These are phyloP conservation scores for Tenthredo mesomela DNA, from an alignment of 2,888 invertebrate species.

Conservation along the genomic window DNA sequence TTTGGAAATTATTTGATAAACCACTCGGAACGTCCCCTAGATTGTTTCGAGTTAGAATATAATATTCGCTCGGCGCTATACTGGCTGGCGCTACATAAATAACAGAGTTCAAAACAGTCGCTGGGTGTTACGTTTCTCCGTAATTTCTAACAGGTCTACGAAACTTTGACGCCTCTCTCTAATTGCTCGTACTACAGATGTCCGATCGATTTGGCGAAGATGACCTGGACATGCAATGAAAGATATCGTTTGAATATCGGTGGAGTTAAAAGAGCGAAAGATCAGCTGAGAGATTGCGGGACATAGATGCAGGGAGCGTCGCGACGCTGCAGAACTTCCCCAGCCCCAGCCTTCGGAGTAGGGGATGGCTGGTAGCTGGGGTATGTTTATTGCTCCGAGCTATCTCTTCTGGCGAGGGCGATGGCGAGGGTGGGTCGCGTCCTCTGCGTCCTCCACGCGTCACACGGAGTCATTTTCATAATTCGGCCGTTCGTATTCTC, in stretches of 20 bases:
- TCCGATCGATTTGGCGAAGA: background rate
- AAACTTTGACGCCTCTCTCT: background rate
- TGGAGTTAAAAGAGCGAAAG: background rate
- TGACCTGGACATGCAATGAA: background rate
- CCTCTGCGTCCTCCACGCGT: constrained; percentile 68
- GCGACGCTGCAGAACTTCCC: constrained; percentile 43
- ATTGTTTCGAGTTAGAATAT: background rate
- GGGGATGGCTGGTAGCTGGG: constrained; percentile 58
- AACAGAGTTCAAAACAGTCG: background rate
- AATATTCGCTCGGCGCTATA: background rate
- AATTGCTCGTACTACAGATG: background rate
- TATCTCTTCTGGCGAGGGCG: constrained; percentile 76
- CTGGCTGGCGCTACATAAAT: constrained; percentile 7
- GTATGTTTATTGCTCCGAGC: constrained; percentile 77
- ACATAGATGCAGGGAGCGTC: constrained; percentile 38
- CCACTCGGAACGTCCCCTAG: background rate
- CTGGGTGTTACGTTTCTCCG: background rate
- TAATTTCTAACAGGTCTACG: background rate
- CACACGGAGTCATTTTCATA: constrained; percentile 81
- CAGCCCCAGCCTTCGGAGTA: background rate
- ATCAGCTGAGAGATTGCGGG: constrained; percentile 15
- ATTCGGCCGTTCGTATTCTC: constrained; percentile 83
- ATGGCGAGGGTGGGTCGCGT: constrained; percentile 62
- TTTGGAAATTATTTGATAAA: constrained; percentile 28
- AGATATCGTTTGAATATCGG: constrained; percentile 8